Conservation (phyloP, 2,888 invertebrate genomes). For the Eucera pruinosa region DNA sequence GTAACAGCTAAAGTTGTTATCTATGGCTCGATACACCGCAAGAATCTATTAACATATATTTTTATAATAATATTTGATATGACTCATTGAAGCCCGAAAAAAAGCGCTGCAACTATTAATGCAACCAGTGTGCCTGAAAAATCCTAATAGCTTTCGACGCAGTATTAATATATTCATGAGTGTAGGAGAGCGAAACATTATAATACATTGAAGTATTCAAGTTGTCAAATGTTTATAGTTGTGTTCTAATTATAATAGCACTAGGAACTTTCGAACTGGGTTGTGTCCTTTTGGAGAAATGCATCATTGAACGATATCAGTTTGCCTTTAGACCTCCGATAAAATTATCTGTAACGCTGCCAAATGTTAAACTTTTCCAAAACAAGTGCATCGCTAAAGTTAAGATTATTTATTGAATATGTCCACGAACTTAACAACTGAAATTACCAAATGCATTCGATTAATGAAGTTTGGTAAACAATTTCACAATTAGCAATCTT, state of each 20-base stretch:
- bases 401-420: background rate
- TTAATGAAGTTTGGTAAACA: background rate
- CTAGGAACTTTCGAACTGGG: no score
- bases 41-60: conserved; percentile 62
- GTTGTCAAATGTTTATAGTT: background rate
- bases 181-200: background rate
- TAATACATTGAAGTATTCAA: background rate
- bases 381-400: no score
- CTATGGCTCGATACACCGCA: conserved; percentile 45
- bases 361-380: no score
- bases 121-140: background rate
- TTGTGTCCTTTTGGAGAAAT: no score
- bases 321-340: no score
- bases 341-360: no score
- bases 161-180: background rate
- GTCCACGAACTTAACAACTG: no score
- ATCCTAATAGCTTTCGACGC: background rate
- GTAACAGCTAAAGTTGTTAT: conserved; percentile 58
- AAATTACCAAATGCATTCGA: background rate
- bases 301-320: no score
- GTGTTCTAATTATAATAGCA: no score
- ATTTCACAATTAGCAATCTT: background rate
- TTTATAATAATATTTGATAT: conserved; percentile 20
- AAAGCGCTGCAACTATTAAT: background rate
- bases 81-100: conserved; percentile 33